Evolutionary conservation across 2,888 invertebrate species (phyloP).

Genomic region (Thecophora atra): DNA sequence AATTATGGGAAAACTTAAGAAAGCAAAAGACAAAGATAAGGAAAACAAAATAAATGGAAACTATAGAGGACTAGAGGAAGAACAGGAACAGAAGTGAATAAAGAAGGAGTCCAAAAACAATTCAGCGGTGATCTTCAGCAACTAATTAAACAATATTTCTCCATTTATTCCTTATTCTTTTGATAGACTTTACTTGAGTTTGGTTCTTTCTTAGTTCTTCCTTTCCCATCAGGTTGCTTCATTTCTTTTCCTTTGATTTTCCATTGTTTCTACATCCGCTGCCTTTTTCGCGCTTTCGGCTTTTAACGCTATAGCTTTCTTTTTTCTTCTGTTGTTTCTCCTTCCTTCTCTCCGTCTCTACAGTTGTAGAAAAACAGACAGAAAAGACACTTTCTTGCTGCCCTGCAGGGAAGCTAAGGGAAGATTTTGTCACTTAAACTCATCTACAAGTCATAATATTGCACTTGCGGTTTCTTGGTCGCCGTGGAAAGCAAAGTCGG

Average conservation of each 20-base stretch:
- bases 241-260: not conserved
- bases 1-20: constrained; percentile 25
- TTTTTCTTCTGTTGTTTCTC: not conserved
- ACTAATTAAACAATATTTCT: constrained; percentile 22
- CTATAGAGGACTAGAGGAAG: too few species aligned
- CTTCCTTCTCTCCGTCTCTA: too few species aligned
- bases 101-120: too few species aligned
- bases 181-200: not conserved
- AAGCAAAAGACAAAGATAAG: not conserved
- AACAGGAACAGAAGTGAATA: too few species aligned
- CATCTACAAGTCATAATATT: too few species aligned
- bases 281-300: constrained; percentile 5
- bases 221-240: not conserved
- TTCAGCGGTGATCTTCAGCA: not conserved
- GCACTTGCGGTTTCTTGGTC: too few species aligned
- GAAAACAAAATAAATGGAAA: not conserved
- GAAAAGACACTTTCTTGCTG: too few species aligned
- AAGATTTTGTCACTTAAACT: too few species aligned
- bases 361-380: too few species aligned
- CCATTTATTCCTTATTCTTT: not conserved
- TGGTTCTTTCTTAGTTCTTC: not conserved
- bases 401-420: too few species aligned
- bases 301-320: constrained; percentile 6
- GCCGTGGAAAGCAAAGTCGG: too few species aligned
- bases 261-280: not conserved